phyloP scores from a whole-genome alignment of 1,140 invertebrate species.

The Lasioglossum baleicum region DNA sequence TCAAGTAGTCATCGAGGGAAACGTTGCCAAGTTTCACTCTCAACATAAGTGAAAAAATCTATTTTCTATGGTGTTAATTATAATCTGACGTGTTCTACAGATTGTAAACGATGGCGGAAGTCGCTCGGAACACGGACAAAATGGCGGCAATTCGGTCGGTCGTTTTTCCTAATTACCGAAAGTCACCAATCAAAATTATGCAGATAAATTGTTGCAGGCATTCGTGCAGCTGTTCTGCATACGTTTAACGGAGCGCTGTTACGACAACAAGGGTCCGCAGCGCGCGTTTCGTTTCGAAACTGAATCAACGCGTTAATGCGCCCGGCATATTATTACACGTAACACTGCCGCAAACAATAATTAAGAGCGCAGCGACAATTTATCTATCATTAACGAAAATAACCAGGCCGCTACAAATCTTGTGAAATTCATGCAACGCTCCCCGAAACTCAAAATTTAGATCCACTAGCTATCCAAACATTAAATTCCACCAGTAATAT shows the following conservation, averaged over 20 bases:
- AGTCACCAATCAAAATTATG: conserved; percentile 27
- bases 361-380: conserved; percentile 31
- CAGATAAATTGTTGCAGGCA: conserved; percentile 10
- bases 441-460: background rate
- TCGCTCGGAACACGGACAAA: background rate
- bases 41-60: no score
- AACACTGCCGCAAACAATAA: conserved; percentile 30
- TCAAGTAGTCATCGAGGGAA: background rate
- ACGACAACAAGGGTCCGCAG: conserved; percentile 4
- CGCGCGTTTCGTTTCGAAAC: conserved; percentile 22
- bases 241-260: conserved; percentile 2
- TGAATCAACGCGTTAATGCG: conserved; percentile 34
- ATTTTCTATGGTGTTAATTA: no score
- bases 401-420: conserved; percentile 13
- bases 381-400: conserved; percentile 47
- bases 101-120: background rate
- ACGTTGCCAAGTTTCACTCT: no score
- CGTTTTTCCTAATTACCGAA: conserved; percentile 29
- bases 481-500: no score
- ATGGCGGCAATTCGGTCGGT: background rate
- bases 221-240: conserved; percentile 20
- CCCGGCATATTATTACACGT: conserved; percentile 11
- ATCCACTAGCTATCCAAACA: no score
- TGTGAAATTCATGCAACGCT: background rate
- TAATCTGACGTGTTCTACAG: no score